phyloP scores from a whole-genome alignment of 2,113 vertebrate species.

The Isurus oxyrinchus region DNA sequence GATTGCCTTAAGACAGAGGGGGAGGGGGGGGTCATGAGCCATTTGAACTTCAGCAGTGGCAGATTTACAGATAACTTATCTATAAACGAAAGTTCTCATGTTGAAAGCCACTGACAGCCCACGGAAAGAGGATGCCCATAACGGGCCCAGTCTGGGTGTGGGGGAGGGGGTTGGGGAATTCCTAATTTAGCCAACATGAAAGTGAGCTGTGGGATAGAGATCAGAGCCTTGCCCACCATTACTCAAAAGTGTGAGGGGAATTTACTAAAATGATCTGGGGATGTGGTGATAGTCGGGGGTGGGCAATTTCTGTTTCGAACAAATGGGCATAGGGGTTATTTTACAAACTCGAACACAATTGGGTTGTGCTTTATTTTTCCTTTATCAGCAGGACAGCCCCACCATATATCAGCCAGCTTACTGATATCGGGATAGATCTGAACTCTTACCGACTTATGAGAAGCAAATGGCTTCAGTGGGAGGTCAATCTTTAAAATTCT shows the following conservation, averaged over 20 bases:
- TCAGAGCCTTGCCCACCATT: background rate
- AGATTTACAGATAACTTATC: background rate
- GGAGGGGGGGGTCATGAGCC: background rate
- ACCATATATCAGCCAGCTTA: background rate
- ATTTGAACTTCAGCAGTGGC: background rate
- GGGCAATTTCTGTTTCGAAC: conserved; percentile 9
- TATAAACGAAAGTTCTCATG: background rate
- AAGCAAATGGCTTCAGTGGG: too few species aligned
- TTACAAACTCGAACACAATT: background rate
- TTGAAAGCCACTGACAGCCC: background rate
- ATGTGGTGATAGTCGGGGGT: background rate
- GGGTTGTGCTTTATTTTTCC: background rate
- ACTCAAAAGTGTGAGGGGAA: conserved; percentile 16
- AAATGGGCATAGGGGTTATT: background rate
- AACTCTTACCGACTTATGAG: background rate
- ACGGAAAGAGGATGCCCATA: background rate
- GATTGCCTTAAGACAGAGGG: background rate
- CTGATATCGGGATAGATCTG: background rate
- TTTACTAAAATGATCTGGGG: background rate
- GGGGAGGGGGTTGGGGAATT: background rate
- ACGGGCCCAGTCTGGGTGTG: background rate
- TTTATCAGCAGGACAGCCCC: background rate
- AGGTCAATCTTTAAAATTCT: background rate
- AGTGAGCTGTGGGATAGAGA: background rate
- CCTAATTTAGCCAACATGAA: background rate